Base-by-base conservation (phyloP, 2,113 vertebrate genomes). In the Tetraodon nigroviridis region DNA sequence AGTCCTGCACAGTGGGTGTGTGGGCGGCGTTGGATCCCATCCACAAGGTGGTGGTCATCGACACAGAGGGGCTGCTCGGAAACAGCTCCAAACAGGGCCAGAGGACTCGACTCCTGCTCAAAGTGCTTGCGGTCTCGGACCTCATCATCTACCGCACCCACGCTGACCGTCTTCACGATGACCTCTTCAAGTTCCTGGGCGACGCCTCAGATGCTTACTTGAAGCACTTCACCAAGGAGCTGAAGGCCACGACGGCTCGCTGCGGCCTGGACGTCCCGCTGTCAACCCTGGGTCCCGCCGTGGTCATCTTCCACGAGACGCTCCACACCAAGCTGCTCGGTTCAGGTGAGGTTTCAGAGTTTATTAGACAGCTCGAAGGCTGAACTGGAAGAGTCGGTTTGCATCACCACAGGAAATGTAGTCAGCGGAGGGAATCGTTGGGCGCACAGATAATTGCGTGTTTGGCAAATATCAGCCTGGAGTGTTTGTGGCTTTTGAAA, bases 221-320 rank as follows among this genome's bases (percentile, higher is more conserved):
- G 82, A 99, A 94, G 87, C 95, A 99, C 80, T 99, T 99, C 83
- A 96, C 96, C 48, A 98, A 94, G 89, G 97, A 99, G 76, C 91
- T 99, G 73, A 98, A 98, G 88, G 95, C 96, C 62, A 95, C 96
- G 8, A 97, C 95, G 42, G 91, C 95, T 42, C 94, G 96, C 51
- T 99, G 96, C 63, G 97, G 97, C 45, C 91, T 99, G 67, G 96
- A 99, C 65, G 97, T 98, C 68, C 97, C 97, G 11, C 90, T 99
- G 52, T 99, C 97, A 64, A 96, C 95, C 16, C 79, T 99, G 85
- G 97, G 97, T 58, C 96, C 96, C 12, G 94, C 94, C 18, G 96
- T 99, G 74, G 91, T 99, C 82, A 98, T 99, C 89, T 99, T 99
- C 88, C 97, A 99, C 3, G 97, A 99, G 89, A 99, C 97, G 21